Evolutionary conservation across 2,797 vertebrate genomes (phyloP).

Genomic region (Takifugu rubripes): DNA sequence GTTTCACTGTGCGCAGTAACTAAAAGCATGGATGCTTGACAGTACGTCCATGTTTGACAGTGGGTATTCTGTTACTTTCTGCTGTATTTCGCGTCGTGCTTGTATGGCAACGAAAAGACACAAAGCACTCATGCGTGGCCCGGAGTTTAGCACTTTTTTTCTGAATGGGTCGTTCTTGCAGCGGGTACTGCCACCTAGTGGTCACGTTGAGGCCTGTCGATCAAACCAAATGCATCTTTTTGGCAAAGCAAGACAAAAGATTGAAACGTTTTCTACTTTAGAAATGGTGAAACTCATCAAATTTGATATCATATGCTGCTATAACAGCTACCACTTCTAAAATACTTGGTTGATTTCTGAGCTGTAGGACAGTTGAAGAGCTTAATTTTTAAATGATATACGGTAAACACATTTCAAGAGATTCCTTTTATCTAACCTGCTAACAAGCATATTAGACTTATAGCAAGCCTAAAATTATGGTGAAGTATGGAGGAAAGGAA

Average conservation of each 20-base stretch:
- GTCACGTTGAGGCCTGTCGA: not conserved
- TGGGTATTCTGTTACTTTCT: slow-evolving; percentile 17
- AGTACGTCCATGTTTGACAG: not conserved
- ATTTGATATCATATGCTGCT: too few relatives aligned
- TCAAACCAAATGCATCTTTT: not conserved
- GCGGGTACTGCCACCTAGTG: slow-evolving; percentile 63
- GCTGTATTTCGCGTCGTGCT: slow-evolving; percentile 37
- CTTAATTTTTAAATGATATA: too few relatives aligned
- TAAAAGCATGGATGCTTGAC: slow-evolving; percentile 1
- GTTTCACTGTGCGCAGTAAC: slow-evolving; percentile 7
- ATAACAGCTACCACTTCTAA: too few relatives aligned
- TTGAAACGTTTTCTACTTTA: too few relatives aligned
- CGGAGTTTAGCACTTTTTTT: slow-evolving; percentile 39
- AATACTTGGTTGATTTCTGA: too few relatives aligned
- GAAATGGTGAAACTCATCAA: too few relatives aligned
- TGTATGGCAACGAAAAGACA: slow-evolving; percentile 9
- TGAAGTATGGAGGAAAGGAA: too few relatives aligned
- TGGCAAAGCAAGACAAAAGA: not conserved
- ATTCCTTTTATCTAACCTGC: not conserved
- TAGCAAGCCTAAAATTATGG: not conserved
- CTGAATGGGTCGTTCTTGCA: slow-evolving; percentile 44
- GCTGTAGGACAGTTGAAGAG: too few relatives aligned
- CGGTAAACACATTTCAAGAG: too few relatives aligned
- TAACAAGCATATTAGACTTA: not conserved
- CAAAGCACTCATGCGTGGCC: slow-evolving; percentile 36